These are phyloP conservation scores for Ridgeia piscesae DNA, from an alignment of 1,140 invertebrate genomes.

Conservation along the genomic window DNA sequence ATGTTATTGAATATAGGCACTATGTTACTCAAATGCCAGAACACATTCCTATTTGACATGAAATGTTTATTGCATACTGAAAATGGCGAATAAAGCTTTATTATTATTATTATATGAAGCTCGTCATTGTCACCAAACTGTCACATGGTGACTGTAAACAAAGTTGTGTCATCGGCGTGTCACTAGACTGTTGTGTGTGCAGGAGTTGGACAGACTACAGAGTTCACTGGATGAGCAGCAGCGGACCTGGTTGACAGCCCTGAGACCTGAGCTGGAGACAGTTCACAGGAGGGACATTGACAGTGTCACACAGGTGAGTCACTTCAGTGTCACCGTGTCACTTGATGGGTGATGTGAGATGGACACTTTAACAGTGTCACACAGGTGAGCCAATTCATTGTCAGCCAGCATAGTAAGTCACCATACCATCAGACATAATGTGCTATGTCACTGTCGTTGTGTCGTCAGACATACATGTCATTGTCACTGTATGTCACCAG, in stretches of 20 bases:
- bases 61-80: no score
- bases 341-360: background rate
- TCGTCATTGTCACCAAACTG: no score
- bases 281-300: background rate
- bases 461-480: background rate
- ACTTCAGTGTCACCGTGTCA: background rate
- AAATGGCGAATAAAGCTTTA: no score
- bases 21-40: no score
- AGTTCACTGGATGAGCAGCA: background rate
- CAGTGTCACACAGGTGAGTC: constrained; percentile 24
- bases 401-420: no score
- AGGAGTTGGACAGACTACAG: constrained; percentile 21
- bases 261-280: constrained; percentile 1
- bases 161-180: constrained; percentile 27
- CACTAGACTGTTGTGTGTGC: constrained; percentile 25
- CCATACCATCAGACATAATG: background rate
- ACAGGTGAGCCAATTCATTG: background rate
- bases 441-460: background rate
- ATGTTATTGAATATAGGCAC: no score
- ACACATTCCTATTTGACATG: no score
- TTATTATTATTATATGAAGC: no score
- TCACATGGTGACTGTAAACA: background rate
- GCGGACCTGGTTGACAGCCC: background rate
- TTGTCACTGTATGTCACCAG: background rate
- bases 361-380: constrained; percentile 27